Evolutionary conservation across 2,888 invertebrate genomes (phyloP), one percentile per base, ranked within the genome.

Genomic region (Spatulosminthurus flaviceps): DNA sequence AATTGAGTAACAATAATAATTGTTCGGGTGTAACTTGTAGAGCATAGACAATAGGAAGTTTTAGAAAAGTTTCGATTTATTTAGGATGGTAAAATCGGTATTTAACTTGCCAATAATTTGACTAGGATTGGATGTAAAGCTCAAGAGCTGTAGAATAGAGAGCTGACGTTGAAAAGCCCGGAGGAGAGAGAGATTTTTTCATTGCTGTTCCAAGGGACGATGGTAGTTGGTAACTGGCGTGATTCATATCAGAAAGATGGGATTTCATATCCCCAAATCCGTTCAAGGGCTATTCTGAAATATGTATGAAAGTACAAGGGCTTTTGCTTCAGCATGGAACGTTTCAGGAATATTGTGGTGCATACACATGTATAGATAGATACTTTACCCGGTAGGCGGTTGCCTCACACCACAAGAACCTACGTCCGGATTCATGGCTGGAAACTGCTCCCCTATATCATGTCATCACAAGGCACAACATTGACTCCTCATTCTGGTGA

Each of bases 211-310:
- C 75, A 75, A 75, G 75, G 75, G 75, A 34, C 64, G 75, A 34
- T 16, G 29, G 7, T 41, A 75, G 41, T 66, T 75, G 13, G 64
- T 64, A 75, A 75, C 75, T 75, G 75, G 41, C 64, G 75, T 75
- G 75, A 75, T 75, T 75, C 75, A 75, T 75, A 75, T 75, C 41
- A 75, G 64, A 75, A 75, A 64, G 75, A 75, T 75, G 60, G 61
- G 74, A 43, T 43, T 51, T 72, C 26, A 22, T 72, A 28, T 72
- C 72, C 72, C 51, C 72, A 72, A 72, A 72, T 72, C 72, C 72
- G 41, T 64, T 64, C 75, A 64, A 75, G 75, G 75, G 75, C 75
- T 41, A 29, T 60, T 74, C 64, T 22, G 4, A n/a, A 1, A 41
- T 70, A n/a, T 60, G n/a, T 51, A n/a, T n/a, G 9, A 13, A 13